Conservation (phyloP, 1,140 invertebrate genomes). For the Myzus persicae region DNA sequence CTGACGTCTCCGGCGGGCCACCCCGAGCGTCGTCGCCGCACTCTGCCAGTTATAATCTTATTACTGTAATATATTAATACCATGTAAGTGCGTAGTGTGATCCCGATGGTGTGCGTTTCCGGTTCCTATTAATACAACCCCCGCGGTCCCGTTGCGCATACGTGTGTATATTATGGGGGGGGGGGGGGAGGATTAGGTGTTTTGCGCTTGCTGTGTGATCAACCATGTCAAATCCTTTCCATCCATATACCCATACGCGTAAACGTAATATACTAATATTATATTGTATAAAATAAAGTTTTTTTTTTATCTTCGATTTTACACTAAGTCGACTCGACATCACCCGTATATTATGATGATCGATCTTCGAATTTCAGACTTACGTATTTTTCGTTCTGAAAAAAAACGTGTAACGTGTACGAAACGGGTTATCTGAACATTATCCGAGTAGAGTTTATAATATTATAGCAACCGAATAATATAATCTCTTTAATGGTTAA, state of each 20-base stretch:
- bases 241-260: neutral
- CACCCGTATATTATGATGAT: neutral
- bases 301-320: neutral
- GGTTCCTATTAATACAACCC: neutral
- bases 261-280: neutral
- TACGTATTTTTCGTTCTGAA: too few species aligned
- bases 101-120: neutral
- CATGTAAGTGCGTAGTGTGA: neutral
- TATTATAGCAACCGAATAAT: neutral
- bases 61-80: conserved; percentile 15
- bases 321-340: neutral
- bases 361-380: neutral
- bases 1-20: neutral
- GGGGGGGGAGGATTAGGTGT: neutral
- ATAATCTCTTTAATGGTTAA: neutral
- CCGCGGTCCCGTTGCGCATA: too few species aligned
- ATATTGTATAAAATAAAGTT: neutral
- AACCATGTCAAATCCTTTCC: conserved; percentile 7
- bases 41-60: neutral
- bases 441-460: neutral
- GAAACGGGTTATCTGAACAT: neutral
- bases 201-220: neutral
- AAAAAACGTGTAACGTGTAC: neutral
- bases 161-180: neutral
- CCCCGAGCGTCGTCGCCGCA: neutral